phyloP scores from a whole-genome alignment of 1,140 invertebrate genomes.

The Penaeus japonicus region DNA sequence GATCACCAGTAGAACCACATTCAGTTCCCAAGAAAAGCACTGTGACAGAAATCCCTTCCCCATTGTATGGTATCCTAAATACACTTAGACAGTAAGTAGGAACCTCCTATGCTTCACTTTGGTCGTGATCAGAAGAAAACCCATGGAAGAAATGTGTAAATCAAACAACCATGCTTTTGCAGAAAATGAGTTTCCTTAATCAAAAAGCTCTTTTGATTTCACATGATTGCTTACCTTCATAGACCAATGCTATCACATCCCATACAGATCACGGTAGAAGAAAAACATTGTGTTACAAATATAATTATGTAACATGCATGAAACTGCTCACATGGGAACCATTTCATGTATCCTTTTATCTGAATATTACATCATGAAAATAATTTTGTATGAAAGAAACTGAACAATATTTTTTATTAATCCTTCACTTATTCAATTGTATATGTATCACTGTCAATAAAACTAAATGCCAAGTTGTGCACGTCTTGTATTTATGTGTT shows the following conservation, averaged over 20 bases:
- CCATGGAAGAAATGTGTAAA: neutral
- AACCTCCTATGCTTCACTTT: no score
- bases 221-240: conserved; percentile 53
- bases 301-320: conserved; percentile 11
- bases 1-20: no score
- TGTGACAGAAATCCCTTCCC: no score
- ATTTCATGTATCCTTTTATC: neutral
- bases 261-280: conserved; percentile 28
- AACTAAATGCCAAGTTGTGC: no score
- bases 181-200: neutral
- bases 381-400: neutral
- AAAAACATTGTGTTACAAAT: conserved; percentile 38
- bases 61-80: no score
- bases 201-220: neutral
- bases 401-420: neutral
- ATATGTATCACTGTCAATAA: no score
- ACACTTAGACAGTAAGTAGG: no score
- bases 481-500: no score
- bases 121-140: neutral
- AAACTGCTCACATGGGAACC: neutral
- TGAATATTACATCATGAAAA: neutral
- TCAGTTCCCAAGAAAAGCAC: no score
- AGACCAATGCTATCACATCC: conserved; percentile 54
- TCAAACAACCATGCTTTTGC: conserved; percentile 9
- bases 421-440: no score